Base-by-base conservation (phyloP, 2,888 invertebrate species). In the Thera obeliscata region DNA sequence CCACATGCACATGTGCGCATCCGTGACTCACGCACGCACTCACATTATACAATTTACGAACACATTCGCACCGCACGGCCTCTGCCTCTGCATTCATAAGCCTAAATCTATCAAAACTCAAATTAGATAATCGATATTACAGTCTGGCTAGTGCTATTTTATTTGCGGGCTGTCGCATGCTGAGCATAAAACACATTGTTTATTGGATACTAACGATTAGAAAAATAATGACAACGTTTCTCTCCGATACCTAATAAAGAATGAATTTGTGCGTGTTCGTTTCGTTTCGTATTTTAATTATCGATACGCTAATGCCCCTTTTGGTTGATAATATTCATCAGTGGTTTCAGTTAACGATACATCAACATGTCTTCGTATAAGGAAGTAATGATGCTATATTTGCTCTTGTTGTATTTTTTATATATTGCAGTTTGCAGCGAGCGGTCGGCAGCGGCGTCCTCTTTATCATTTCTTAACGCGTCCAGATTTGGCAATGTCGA, bases 391-490 rank as follows among this genome's bases (percentile, higher is more conserved):
- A 77, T 76, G 75, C 79, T 56, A 79, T 80, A 79, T 80, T 80
- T 82, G 68, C 84, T 84, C 84, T 81, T 83, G 78, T 78, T 76
- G 73, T 72, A 78, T 72, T 73, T 72, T 74, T 71, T 72, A 62
- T 41, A 38, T 8, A 60, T 72, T 74, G 76, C 76, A 81, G 79
- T 81, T 80, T 81, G 79, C 77, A 78, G 79, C 78, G 80, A 72
- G 78, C 75, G 78, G 77, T 79, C 58, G 79, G 77, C 72, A 81
- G 86, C 90, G 89, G 91, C 88, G 82, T 87, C 86, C 87, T 86
- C 90, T 91, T 91, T 91, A 91, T 90, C 91, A 88, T 90, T 89
- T 90, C 87, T 91, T 91, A 89, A 90, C 91, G 90, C 90, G 88
- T 88, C 89, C 93, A 89, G 91, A 93, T 93, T 91, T 88, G 92